Base-by-base conservation (phyloP, 2,888 invertebrate genomes). In the Agrilus cyanescens region DNA sequence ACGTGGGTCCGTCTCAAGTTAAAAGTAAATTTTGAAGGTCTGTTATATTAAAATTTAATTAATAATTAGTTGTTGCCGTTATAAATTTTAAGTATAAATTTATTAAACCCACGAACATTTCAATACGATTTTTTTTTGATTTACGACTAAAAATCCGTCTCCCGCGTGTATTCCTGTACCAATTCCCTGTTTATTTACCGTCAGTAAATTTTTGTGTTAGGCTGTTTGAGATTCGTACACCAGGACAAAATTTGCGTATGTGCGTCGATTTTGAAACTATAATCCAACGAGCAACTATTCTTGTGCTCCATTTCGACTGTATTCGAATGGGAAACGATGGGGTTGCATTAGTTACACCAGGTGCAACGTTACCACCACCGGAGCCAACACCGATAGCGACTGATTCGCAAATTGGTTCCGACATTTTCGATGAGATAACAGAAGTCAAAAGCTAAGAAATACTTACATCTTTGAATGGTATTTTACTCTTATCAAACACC, bases 231-330 rank as follows among this genome's bases (percentile, higher is more conserved):
- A 71, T 87, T 34, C 70, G 71, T 47, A 68, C 82, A 3, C 70
- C 74, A 1, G 76, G 74, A 4, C 76, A 75, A 47, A 82, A 78
- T 54, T 62, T 87, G 16, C 82, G 85, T 54, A 75, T 80, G 57
- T 87, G 87, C 62, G 69, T 83, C 63, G 82, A 84, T 58, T 75
- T 82, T 59, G 79, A 82, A 55, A 77, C 79, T 1, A 70, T 76
- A 41, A 60, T 83, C 4, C 71, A 74, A 38, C 69, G 66, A 43
- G 75, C 76, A 10, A 77, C 82, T 0, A 65, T 83, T n/a, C 62
- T 83, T 53, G 73, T 82, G 50, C 69, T 85, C 51, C 85, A 86
- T 57, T 85, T 85, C 54, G 79, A 85, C 57, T 85, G 85, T 57
- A 73, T 85, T 71, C 67, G 76, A 51, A 72, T 85, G 69, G 81